Conservation (phyloP, 92 coral and sea anemone genomes). For the Epizoanthus scotinus region DNA sequence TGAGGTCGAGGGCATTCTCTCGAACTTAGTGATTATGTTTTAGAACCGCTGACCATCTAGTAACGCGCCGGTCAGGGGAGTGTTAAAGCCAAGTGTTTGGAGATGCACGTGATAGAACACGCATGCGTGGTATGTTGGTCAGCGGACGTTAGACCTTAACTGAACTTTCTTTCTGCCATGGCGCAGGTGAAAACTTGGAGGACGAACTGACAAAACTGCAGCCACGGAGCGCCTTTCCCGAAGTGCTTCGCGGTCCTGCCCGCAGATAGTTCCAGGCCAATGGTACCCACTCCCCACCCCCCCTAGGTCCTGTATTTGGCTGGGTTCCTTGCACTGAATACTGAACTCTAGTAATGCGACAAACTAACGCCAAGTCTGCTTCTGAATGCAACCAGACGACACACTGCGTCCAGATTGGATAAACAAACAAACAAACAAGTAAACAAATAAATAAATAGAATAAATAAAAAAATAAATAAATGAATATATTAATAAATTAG, state of each 20-base stretch:
- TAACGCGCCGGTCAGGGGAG: neutral
- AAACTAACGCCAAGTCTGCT: too few species aligned
- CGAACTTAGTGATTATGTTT: constrained; percentile 66
- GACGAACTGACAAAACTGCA: constrained; percentile 47
- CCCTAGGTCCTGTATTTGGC: neutral
- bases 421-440: too few species aligned
- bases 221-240: constrained; percentile 30
- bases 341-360: too few species aligned
- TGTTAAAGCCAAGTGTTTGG: neutral
- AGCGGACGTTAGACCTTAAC: neutral
- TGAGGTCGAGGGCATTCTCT: constrained; percentile 70
- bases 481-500: too few species aligned
- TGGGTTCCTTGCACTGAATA: too few species aligned
- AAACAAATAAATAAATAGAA: too few species aligned
- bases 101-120: neutral
- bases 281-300: neutral
- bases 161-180: constrained; percentile 25
- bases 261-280: too few species aligned
- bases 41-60: constrained; percentile 27
- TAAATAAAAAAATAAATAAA: too few species aligned
- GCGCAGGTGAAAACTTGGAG: constrained; percentile 60
- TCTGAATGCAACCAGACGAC: too few species aligned
- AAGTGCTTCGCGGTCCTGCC: neutral
- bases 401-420: too few species aligned
- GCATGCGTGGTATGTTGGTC: neutral